Conservation (phyloP, 2,797 vertebrate genomes). For the Mormyrops attenuatus region DNA sequence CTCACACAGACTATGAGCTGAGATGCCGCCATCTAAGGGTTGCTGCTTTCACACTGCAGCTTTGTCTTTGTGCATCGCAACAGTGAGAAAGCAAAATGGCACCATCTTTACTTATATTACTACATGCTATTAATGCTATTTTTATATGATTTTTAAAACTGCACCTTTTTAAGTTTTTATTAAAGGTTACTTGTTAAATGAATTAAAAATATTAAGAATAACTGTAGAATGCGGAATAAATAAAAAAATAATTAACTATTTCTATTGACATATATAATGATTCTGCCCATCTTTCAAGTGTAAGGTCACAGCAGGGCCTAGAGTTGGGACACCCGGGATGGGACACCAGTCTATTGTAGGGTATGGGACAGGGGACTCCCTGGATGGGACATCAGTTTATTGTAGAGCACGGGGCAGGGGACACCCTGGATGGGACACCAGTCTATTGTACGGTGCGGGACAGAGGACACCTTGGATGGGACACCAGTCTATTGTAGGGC, state of each 20-base stretch:
- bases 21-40: not conserved
- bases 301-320: not conserved
- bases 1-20: not conserved
- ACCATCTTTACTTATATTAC: not conserved
- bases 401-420: too few relatives aligned
- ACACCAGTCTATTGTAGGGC: too few relatives aligned
- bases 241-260: not conserved
- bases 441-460: too few relatives aligned
- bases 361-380: too few relatives aligned
- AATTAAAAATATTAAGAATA: not conserved
- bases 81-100: not conserved
- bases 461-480: too few relatives aligned
- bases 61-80: too few relatives aligned
- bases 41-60: not conserved
- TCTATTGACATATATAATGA: not conserved
- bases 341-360: too few relatives aligned
- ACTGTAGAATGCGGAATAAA: not conserved
- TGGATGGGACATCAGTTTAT: too few relatives aligned
- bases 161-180: not conserved
- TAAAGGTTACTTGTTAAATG: too few relatives aligned
- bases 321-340: not conserved
- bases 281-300: not conserved
- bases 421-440: too few relatives aligned
- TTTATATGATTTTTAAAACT: not conserved
- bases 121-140: not conserved